Conservation (phyloP, 2,797 vertebrate species). For the Petrocephalus sullivani region DNA sequence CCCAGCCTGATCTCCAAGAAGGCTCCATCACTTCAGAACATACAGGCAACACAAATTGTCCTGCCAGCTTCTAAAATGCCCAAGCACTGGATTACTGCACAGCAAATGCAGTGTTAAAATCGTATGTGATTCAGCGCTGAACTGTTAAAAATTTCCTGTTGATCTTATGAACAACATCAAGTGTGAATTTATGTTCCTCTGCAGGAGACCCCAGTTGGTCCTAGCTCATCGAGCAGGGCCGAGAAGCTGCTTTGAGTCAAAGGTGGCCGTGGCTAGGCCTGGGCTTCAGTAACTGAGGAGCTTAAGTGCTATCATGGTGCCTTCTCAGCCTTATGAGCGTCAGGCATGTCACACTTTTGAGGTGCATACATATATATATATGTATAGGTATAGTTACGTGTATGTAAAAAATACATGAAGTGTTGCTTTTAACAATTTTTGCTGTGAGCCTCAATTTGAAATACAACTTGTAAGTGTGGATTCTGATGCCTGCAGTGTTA, state of each 20-base stretch:
- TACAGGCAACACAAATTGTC: background rate
- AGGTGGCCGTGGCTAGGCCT: background rate
- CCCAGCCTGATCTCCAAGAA: background rate
- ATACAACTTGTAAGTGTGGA: background rate
- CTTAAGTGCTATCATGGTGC: background rate
- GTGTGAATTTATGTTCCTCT: background rate
- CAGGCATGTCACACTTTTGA: background rate
- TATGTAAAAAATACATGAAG: background rate
- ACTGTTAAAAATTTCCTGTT: background rate
- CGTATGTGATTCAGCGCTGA: background rate
- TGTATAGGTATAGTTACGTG: background rate
- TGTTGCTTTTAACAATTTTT: background rate
- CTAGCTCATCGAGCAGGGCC: background rate
- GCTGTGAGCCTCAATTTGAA: background rate
- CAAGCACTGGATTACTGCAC: background rate
- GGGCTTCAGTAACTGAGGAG: background rate
- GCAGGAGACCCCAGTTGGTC: background rate
- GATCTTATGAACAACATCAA: background rate
- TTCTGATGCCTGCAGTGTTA: background rate
- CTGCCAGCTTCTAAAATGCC: background rate
- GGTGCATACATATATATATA: background rate
- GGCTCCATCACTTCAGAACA: background rate
- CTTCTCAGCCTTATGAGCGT: background rate
- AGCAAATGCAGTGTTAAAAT: background rate
- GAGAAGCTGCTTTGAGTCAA: background rate